A percentile compares a stretch with the other conserved stretches of the same genome.
phyloP scores from a whole-genome alignment of 1,140 invertebrate species.

The Epicauta chinensis region DNA sequence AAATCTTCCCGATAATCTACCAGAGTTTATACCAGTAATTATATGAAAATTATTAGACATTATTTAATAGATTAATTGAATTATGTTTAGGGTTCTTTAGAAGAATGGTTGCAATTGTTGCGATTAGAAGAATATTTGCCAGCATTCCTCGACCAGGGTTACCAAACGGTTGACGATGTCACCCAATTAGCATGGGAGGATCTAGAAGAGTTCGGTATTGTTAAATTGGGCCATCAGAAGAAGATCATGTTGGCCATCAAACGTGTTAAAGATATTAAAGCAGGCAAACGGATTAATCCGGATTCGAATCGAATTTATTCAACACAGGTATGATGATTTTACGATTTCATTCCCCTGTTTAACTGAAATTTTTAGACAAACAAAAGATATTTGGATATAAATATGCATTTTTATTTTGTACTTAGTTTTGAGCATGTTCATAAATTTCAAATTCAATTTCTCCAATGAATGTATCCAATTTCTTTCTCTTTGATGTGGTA shows the following conservation, averaged over 20 bases:
- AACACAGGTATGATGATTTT: conserved; percentile 41
- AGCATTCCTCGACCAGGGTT: conserved; percentile 85
- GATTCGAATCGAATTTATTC: conserved; percentile 49
- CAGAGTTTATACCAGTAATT: conserved; percentile 85
- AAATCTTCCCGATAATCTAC: conserved; percentile 88
- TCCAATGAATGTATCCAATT: conserved; percentile 10
- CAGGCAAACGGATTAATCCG: conserved; percentile 73
- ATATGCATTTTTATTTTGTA: too few relatives aligned
- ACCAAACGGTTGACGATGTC: conserved; percentile 85
- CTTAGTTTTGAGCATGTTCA: conserved; percentile 28
- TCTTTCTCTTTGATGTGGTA: neutral
- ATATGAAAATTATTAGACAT: conserved; percentile 2
- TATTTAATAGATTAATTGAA: neutral
- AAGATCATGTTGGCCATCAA: conserved; percentile 96
- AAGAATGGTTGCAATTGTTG: conserved; percentile 89
- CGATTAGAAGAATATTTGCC: conserved; percentile 87
- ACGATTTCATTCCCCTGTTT: neutral
- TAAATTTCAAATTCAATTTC: conserved; percentile 7
- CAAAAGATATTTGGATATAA: too few relatives aligned
- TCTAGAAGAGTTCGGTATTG: conserved; percentile 96
- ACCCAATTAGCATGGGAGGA: conserved; percentile 97
- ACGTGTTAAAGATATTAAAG: conserved; percentile 88
- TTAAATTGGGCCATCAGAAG: conserved; percentile 94
- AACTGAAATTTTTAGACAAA: neutral
- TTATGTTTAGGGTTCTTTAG: conserved; percentile 67